phyloP scores from a whole-genome alignment of 2,888 invertebrate species.

The Morpho achilles region DNA sequence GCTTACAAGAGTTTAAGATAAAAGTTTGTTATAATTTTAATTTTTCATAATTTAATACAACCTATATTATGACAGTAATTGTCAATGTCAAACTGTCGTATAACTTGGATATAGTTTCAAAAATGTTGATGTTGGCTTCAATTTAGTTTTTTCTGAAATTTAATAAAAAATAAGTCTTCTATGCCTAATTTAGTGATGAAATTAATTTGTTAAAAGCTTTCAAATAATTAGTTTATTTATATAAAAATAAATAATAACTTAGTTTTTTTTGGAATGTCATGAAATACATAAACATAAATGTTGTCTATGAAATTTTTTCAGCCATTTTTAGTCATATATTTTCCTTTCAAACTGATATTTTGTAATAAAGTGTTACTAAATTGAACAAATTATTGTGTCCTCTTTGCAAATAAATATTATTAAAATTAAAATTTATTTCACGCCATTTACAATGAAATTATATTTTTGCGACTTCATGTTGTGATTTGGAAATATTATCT shows the following conservation, averaged over 20 bases:
- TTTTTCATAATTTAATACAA: background rate
- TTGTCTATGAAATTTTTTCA: conserved; percentile 66
- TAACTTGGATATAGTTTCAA: background rate
- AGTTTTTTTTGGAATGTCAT: background rate
- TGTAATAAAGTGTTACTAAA: conserved; percentile 50
- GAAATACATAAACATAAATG: conserved; percentile 24
- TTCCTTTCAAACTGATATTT: conserved; percentile 65
- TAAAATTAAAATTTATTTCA: conserved; percentile 32
- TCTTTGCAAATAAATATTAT: conserved; percentile 53
- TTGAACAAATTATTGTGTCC: conserved; percentile 64
- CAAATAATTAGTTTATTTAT: too few species aligned
- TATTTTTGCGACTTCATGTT: background rate
- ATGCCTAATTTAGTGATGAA: too few species aligned
- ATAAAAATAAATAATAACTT: too few species aligned
- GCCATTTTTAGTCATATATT: conserved; percentile 74
- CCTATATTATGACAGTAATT: too few species aligned
- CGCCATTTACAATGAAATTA: background rate
- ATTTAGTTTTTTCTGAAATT: too few species aligned
- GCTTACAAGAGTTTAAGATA: too few species aligned
- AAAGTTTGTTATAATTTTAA: background rate
- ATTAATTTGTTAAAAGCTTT: too few species aligned
- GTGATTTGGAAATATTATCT: conserved; percentile 3
- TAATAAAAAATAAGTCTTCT: too few species aligned
- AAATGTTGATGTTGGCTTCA: background rate
- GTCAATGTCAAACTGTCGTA: too few species aligned